Conservation (phyloP, 1,140 invertebrate species). For the Cyclina sinensis region DNA sequence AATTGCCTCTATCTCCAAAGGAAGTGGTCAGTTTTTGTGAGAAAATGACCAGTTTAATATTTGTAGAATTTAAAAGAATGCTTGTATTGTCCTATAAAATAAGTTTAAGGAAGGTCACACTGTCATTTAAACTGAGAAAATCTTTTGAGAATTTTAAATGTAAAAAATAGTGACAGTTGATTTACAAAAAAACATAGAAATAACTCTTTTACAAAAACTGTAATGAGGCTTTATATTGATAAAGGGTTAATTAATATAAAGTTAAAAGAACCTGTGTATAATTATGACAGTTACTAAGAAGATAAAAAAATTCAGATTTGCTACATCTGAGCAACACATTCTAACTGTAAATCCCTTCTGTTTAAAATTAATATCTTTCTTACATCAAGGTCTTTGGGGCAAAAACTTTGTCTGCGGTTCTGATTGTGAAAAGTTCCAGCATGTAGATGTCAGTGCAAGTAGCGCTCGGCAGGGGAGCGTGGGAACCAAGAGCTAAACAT, state of each 20-base stretch:
- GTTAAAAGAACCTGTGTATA: too few relatives aligned
- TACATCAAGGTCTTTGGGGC: slow-evolving; percentile 27
- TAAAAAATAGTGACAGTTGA: too few relatives aligned
- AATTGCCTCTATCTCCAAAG: neutral
- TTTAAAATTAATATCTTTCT: slow-evolving; percentile 44
- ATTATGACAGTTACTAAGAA: too few relatives aligned
- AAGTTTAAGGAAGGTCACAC: too few relatives aligned
- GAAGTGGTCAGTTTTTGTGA: slow-evolving; percentile 17
- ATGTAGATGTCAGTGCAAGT: slow-evolving; percentile 36
- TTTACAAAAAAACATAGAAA: too few relatives aligned
- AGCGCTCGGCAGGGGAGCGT: slow-evolving; percentile 23
- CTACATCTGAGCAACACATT: too few relatives aligned
- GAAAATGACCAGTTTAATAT: slow-evolving; percentile 42
- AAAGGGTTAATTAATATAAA: too few relatives aligned
- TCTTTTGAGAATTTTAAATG: too few relatives aligned
- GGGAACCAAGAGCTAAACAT: neutral
- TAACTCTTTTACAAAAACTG: too few relatives aligned
- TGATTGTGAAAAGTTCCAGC: slow-evolving; percentile 5
- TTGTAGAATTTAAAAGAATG: neutral
- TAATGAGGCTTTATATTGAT: too few relatives aligned
- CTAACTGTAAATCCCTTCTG: slow-evolving; percentile 10
- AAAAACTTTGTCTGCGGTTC: slow-evolving; percentile 25
- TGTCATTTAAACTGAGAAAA: too few relatives aligned
- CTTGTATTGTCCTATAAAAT: neutral
- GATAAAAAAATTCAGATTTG: too few relatives aligned